Conservation (phyloP, 2,113 vertebrate genomes). For the Gallinago undulata region DNA sequence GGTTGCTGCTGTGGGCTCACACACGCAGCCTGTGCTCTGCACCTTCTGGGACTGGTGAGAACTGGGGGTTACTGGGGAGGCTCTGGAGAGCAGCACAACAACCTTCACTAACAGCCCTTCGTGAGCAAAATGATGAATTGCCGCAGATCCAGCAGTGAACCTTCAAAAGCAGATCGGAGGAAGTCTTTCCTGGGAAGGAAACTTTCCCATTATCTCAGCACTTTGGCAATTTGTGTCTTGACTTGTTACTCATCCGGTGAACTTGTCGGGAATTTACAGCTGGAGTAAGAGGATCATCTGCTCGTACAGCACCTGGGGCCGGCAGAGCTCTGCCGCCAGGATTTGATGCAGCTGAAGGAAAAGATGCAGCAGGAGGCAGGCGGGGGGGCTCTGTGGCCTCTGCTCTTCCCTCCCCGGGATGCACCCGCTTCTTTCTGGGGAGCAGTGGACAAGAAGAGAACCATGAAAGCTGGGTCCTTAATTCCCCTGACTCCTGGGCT, state of each 20-base stretch:
- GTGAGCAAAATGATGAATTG: not conserved
- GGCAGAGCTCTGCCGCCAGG: slow-evolving; percentile 64
- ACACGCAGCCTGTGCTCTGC: rapidly evolving
- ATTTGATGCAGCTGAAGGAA: not conserved
- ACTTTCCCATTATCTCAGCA: slow-evolving; percentile 28
- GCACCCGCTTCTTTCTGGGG: not conserved
- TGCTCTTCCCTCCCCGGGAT: not conserved
- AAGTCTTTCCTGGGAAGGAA: not conserved
- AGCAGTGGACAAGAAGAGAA: not conserved
- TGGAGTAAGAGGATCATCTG: slow-evolving; percentile 74
- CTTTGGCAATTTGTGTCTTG: not conserved
- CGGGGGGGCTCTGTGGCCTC: not conserved
- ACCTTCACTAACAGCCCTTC: rapidly evolving
- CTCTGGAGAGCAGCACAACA: not conserved
- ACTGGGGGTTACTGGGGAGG: not conserved
- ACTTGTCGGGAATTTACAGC: slow-evolving; percentile 25
- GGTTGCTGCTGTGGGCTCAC: rapidly evolving
- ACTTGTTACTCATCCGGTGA: slow-evolving; percentile 4
- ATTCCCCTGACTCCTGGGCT: not conserved
- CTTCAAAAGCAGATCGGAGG: not conserved
- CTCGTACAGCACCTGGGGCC: slow-evolving; percentile 73
- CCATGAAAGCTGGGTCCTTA: not conserved
- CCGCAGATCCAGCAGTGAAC: not conserved
- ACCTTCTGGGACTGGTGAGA: not conserved
- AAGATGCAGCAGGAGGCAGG: not conserved